These are phyloP conservation scores for Philereme vetulata DNA, from an alignment of 2,888 invertebrate species.

Conservation along the genomic window DNA sequence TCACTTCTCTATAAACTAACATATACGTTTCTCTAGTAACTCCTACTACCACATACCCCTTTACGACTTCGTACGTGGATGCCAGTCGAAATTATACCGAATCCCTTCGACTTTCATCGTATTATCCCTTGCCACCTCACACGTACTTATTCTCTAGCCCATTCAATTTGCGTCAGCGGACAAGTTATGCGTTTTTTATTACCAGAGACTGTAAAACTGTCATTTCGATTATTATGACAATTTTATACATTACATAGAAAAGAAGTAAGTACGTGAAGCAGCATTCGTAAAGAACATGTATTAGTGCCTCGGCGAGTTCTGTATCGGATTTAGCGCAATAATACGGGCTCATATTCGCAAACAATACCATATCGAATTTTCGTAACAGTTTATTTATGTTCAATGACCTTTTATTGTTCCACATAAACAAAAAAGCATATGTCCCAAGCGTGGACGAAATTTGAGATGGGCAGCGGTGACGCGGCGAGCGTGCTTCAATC, in stretches of 20 bases:
- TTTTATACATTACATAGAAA: conserved; percentile 46
- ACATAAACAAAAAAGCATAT: conserved; percentile 6
- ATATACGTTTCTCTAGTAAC: conserved; percentile 39
- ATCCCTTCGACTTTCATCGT: conserved; percentile 38
- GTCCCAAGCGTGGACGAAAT: conserved; percentile 47
- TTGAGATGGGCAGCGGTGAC: conserved; percentile 61
- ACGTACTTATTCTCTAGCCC: conserved; percentile 50
- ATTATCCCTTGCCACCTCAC: conserved; percentile 48
- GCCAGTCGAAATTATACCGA: conserved; percentile 47
- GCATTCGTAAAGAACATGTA: conserved; percentile 16
- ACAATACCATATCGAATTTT: conserved; percentile 15
- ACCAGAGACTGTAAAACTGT: conserved; percentile 70
- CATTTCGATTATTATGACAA: conserved; percentile 63
- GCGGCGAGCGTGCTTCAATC: conserved; percentile 73
- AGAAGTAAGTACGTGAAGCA: conserved; percentile 32
- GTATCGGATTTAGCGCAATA: conserved; percentile 14
- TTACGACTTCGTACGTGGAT: conserved; percentile 42
- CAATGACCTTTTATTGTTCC: neutral
- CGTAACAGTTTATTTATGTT: neutral
- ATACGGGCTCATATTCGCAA: conserved; percentile 11
- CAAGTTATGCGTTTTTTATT: conserved; percentile 80
- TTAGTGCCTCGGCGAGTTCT: conserved; percentile 1
- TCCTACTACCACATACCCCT: conserved; percentile 59
- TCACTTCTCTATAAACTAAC: conserved; percentile 14
- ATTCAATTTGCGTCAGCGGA: conserved; percentile 73